Conservation (phyloP, 2,797 vertebrate genomes). For the Gymnothorax reevesii region DNA sequence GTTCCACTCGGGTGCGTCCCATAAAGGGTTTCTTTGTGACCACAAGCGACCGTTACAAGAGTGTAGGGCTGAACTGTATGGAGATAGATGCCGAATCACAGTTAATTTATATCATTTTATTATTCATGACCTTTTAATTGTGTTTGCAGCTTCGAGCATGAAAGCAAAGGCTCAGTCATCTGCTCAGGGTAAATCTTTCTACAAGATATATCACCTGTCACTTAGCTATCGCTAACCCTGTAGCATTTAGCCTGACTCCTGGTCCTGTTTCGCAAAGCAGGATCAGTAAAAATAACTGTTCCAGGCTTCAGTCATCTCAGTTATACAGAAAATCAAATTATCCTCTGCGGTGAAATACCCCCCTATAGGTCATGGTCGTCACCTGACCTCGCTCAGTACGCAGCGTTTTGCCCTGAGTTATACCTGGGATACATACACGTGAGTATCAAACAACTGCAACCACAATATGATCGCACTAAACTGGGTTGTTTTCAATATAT, state of each 20-base stretch:
- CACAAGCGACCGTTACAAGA: no score
- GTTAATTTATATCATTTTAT: background rate
- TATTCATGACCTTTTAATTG: background rate
- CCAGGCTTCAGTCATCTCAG: no score
- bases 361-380: background rate
- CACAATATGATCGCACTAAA: background rate
- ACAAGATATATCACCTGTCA: background rate
- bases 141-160: background rate
- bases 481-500: background rate
- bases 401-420: background rate
- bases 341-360: background rate
- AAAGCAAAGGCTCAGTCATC: background rate
- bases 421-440: background rate
- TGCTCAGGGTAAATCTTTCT: background rate
- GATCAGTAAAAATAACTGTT: no score
- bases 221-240: background rate
- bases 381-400: background rate
- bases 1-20: no score
- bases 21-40: no score
- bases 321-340: no score
- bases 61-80: background rate
- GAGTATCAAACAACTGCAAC: background rate
- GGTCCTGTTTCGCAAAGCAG: no score
- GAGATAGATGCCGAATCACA: background rate
- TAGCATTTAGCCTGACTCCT: background rate